Evolutionary conservation across 2,113 vertebrate species (phyloP), one percentile per base, ranked within the genome.

Genomic region (Sphyrna mokarran): DNA sequence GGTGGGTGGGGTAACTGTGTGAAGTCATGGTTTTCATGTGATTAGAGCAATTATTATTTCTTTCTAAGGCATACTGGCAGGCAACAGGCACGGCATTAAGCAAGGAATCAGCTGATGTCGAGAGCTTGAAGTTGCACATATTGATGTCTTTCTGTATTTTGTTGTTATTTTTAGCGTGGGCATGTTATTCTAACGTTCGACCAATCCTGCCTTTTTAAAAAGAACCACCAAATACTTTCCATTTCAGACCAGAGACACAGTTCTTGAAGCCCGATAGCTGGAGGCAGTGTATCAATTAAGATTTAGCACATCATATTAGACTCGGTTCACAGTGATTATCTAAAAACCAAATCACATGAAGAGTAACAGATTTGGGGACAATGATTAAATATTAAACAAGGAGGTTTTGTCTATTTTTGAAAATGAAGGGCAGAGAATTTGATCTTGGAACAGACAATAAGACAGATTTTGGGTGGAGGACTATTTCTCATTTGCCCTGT

Each of bases 271-370:
- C 96, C 96, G 96, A 96, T 97, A 97, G 97, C 98, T 98, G 96
- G 97, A 97, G 98, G 98, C 97, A 96, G 96, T 96, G 96, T 97
- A 96, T 97, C 97, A 98, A 98, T 98, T 98, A 98, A 97, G 97
- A 97, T 97, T 97, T 97, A 97, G 97, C 98, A 97, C 97, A 97
- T 97, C 97, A 98, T 98, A 98, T 98, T 98, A 98, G 97, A 97
- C 97, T 98, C 97, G 98, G 98, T 98, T 98, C 98, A 97, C 98
- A 98, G 97, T 97, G 98, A 98, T 98, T 98, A 98, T 97, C 97
- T 98, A 98, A 98, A 72, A 98, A 97, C 98, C 97, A 97, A 97
- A 98, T 98, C 97, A 98, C 97, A 98, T 97, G 97, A 97, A 98
- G 98, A 97, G 97, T 98, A 97, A 97, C 97, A 97, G 97, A 96